Conservation (phyloP, 2,113 vertebrate species). For the Callithrix jacchus region DNA sequence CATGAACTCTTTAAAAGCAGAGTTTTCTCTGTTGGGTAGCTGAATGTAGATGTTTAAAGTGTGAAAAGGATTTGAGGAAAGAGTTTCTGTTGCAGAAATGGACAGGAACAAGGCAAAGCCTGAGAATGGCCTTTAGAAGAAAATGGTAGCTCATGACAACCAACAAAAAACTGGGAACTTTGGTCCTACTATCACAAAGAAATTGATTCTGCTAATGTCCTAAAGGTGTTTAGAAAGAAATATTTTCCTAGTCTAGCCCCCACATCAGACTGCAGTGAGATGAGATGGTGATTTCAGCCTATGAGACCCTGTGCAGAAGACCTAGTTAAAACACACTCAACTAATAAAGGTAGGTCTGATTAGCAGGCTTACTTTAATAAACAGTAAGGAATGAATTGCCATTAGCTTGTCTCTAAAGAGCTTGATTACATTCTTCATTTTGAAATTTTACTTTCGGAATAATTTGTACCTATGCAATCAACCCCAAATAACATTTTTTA, state of each 20-base stretch:
- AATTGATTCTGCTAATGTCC: background rate
- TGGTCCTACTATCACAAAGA: background rate
- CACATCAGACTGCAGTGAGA: background rate
- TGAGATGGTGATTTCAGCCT: background rate
- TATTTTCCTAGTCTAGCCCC: background rate
- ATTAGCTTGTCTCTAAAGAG: background rate
- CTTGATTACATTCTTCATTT: background rate
- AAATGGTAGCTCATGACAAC: background rate
- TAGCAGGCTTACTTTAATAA: background rate
- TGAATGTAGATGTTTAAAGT: background rate
- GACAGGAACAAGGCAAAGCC: rapidly evolving
- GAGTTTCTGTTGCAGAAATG: background rate
- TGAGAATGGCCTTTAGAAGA: background rate
- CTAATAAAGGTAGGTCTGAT: background rate
- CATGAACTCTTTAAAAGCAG: background rate
- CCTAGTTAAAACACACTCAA: background rate
- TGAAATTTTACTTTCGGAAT: background rate
- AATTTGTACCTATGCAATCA: background rate
- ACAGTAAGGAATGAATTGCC: background rate
- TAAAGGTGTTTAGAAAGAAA: background rate
- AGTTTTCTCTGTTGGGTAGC: background rate
- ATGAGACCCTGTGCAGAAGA: background rate
- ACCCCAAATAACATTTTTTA: background rate
- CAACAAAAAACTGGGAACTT: background rate
- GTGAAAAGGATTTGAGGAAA: background rate